Base-by-base conservation (phyloP, 1,140 invertebrate genomes). In the Coboldia fuscipes region DNA sequence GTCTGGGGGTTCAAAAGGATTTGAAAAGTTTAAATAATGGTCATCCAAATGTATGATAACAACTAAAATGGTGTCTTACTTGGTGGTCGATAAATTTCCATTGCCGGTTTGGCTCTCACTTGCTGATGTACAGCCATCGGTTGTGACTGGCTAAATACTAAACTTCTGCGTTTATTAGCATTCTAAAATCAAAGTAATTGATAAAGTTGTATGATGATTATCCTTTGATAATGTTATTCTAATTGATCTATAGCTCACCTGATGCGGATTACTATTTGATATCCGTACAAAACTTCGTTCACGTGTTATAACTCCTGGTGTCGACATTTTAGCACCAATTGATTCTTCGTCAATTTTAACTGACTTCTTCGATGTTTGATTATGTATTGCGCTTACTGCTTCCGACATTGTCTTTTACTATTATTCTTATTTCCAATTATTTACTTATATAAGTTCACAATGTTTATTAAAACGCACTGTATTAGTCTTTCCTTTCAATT, bases 51-150 rank as follows among this genome's bases (percentile, higher is more conserved):
- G 3, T 19, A 12, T 20, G 9, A 10, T 29, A 15, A 36, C 3
- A 36, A 15, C 15, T 26, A 9, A 15, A 17, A 28, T 12, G 7
- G 5, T 12, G 46, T 61, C 57, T 64, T 58, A 78, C 81, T 83
- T 51, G 81, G 81, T 15, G 82, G 82, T 47, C 80, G 67, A 53
- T 86, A 85, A 44, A 85, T 80, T 62, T 84, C 78, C 53, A 84
- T 67, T 16, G 77, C 78, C 5, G 80, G 81, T 57, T 85, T 83
- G 31, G 65, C 66, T 47, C 68, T 41, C 34, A 55, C 46, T 38
- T 54, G 46, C 29, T 30, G 29, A 12, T 30, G 29, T 14, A 16
- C 9, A 19, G 14, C 28, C 20, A 13, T 26, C 18, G 42, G 45
- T 9, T 48, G 48, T 27, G 21, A 24, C 31, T 52, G 45, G 41